Conservation (phyloP, 2,888 invertebrate genomes). For the Parelbella ahira region DNA sequence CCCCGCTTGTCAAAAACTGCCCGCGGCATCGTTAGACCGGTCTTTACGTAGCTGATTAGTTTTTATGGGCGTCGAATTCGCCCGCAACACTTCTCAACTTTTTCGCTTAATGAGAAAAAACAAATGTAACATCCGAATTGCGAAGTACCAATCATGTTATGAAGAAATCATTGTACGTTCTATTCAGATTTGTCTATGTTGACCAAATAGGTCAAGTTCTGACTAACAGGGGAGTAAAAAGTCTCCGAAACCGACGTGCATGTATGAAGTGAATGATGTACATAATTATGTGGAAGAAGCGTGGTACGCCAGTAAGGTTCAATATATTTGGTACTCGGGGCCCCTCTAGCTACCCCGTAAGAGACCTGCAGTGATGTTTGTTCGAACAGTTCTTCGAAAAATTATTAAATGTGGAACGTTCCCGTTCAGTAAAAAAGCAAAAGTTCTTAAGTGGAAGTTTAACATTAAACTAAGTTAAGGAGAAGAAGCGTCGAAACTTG, state of each 20-base stretch:
- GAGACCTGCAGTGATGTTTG: no score
- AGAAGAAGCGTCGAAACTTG: conserved; percentile 6
- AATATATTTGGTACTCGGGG: no score
- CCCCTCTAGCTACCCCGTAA: no score
- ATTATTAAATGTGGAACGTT: no score
- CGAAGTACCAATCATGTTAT: not conserved
- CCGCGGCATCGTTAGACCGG: conserved; percentile 49
- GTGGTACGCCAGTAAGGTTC: no score
- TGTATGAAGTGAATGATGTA: no score
- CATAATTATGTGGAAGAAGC: no score
- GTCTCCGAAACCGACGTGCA: no score
- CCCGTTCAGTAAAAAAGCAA: not conserved
- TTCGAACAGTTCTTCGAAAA: no score
- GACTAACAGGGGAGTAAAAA: no score
- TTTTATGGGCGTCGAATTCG: conserved; percentile 47
- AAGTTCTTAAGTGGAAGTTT: conserved; percentile 2
- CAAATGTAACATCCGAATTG: conserved; percentile 10
- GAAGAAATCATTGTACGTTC: conserved; percentile 11
- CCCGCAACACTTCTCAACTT: conserved; percentile 19
- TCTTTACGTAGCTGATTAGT: conserved; percentile 59
- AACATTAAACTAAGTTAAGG: not conserved
- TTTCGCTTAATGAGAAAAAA: conserved; percentile 17
- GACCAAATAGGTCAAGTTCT: no score
- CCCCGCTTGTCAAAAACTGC: conserved; percentile 56
- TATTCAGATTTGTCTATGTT: not conserved